Base-by-base conservation (phyloP, 2,113 vertebrate species). In the Antigone vipio region DNA sequence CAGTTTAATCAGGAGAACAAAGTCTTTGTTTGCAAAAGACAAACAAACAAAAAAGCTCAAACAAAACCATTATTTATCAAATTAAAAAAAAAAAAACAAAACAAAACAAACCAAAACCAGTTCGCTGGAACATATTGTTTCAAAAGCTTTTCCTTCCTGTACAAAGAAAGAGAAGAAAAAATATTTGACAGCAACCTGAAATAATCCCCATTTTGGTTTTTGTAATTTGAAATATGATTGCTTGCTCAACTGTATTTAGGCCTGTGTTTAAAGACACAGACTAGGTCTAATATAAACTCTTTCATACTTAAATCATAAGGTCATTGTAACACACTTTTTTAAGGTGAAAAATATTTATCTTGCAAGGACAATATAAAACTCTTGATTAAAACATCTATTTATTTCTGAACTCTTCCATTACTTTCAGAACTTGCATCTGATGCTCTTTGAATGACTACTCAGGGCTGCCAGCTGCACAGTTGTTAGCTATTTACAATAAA, bases 401-500 rank as follows among this genome's bases (percentile, higher is more conserved):
- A 52, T 69, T 81, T 93, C 60, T 88, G 55, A 86, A 76, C 14
- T 38, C 58, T 71, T 93, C 27, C 42, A 32, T 80, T 84, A 79
- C 18, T 67, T 55, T 82, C n/a, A 58, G 45, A 81, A 84, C 18
- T 73, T 92, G 30, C 15, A 49, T 59, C 34, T 89, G 55, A 50
- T 66, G 5, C 24, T 92, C 58, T 55, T 71, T 95, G 32, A 69
- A 29, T 45, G 44, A 35, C 35, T 66, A 11, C 47, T 93, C 64
- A 81, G 22, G 68, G 13, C 53, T 90, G 55, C 63, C 78, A 96
- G 21, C 47, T 93, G 78, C 47, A 72, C 47, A 93, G 42, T 95
- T 78, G 35, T 42, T 92, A 97, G 90, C 80, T 96, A 89, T 96
- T 97, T 95, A 96, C 74, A 93, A 68, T 95, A 88, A 97, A 96